Percentiles rank a stretch among this genome's conserved stretches.
These are phyloP conservation scores for Lytechinus pictus DNA, from an alignment of 35 echinoderm and acorn worm genomes.

Conservation along the genomic window DNA sequence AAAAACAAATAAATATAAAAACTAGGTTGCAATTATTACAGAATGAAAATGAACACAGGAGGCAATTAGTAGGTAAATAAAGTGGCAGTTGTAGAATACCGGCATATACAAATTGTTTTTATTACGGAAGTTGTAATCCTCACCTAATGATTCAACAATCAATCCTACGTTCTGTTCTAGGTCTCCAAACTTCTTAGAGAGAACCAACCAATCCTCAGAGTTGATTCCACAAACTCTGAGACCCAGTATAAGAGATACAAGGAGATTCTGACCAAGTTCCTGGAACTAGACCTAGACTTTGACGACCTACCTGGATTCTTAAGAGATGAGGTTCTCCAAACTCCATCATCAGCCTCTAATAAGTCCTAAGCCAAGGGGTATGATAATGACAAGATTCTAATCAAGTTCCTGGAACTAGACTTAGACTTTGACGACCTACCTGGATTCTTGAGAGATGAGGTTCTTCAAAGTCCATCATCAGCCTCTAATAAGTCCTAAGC, in stretches of 20 bases:
- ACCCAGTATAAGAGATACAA: constrained; percentile 56
- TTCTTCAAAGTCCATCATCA: constrained; percentile 37
- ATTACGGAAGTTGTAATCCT: background rate
- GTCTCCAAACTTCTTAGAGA: constrained; percentile 67
- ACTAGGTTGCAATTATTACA: too few species aligned
- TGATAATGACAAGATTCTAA: constrained; percentile 23
- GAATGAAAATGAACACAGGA: too few species aligned
- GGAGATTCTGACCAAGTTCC: constrained; percentile 59
- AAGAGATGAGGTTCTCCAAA: constrained; percentile 51
- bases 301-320: constrained; percentile 67
- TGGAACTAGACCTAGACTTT: constrained; percentile 63
- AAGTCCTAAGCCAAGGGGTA: background rate
- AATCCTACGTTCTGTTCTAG: constrained; percentile 37
- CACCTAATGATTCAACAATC: background rate
- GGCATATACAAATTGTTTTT: background rate
- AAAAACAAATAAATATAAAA: too few species aligned
- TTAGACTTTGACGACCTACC: constrained; percentile 55
- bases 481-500: background rate
- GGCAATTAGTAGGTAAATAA: too few species aligned
- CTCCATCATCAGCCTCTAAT: background rate
- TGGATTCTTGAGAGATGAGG: constrained; percentile 64
- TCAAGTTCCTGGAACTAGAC: constrained; percentile 65
- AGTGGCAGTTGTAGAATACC: background rate
- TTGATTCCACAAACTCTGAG: constrained; percentile 62
- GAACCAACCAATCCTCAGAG: constrained; percentile 76